Conservation (phyloP, 1,140 invertebrate species). For the Hycleus cichorii region DNA sequence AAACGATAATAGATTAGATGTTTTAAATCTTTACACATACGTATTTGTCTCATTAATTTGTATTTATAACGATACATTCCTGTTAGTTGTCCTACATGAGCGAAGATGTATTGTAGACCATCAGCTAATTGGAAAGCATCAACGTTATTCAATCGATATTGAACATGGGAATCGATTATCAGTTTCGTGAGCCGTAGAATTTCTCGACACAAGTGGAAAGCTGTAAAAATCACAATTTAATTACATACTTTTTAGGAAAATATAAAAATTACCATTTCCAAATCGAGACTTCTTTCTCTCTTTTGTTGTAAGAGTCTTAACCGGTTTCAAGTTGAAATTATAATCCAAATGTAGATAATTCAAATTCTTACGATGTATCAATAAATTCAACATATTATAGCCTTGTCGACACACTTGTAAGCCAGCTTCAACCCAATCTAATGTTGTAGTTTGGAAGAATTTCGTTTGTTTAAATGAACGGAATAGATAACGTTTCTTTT, state of each 20-base stretch:
- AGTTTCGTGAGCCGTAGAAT: conserved; percentile 96
- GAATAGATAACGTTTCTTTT: conserved; percentile 97
- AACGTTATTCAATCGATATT: conserved; percentile 98
- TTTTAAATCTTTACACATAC: conserved; percentile 99
- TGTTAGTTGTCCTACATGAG: conserved; percentile 97
- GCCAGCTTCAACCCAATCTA: conserved; percentile 99
- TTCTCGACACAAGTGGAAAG: conserved; percentile 98
- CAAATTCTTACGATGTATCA: conserved; percentile 98
- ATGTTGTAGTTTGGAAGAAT: conserved; percentile 98
- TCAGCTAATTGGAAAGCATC: conserved; percentile 98
- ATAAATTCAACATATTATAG: conserved; percentile 98
- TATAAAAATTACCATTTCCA: conserved; percentile 74
- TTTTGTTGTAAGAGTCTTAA: conserved; percentile 98
- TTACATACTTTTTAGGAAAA: conserved; percentile 1
- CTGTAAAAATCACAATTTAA: conserved; percentile 43
- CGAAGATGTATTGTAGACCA: conserved; percentile 99
- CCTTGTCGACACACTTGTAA: conserved; percentile 97
- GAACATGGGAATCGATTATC: conserved; percentile 98
- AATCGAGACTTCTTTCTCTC: conserved; percentile 99
- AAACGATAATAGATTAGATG: conserved; percentile 99
- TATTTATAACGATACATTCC: conserved; percentile 99
- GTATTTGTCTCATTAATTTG: conserved; percentile 98
- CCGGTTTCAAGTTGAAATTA: conserved; percentile 99
- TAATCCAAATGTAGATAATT: conserved; percentile 99
- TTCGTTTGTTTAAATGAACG: conserved; percentile 99